Conservation (phyloP, 2,888 invertebrate species). For the Ryuthela nishihirai region DNA sequence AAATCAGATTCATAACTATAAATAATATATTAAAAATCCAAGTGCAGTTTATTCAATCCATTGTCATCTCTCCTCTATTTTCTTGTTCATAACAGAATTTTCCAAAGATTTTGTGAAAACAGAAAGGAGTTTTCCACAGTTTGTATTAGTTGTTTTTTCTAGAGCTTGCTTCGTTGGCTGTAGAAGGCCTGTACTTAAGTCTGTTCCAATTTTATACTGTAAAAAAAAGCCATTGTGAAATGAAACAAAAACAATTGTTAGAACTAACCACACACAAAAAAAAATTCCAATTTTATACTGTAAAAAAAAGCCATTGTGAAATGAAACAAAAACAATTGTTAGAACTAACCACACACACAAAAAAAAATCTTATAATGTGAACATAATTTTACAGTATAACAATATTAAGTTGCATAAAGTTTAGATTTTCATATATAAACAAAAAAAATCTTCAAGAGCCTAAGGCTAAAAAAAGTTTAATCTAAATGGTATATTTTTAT, state of each 20-base stretch:
- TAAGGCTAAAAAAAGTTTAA: too few relatives aligned
- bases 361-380: not conserved
- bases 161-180: conserved; percentile 59
- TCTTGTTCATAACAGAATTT: too few relatives aligned
- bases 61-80: too few relatives aligned
- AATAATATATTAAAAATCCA: too few relatives aligned
- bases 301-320: not conserved
- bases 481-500: too few relatives aligned
- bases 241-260: conserved; percentile 45
- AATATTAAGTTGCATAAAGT: too few relatives aligned
- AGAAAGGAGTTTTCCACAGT: conserved; percentile 60
- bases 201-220: conserved; percentile 64
- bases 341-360: not conserved
- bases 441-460: too few relatives aligned
- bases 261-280: too few relatives aligned
- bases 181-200: conserved; percentile 61
- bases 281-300: conserved; percentile 40
- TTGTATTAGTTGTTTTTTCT: conserved; percentile 57
- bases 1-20: too few relatives aligned
- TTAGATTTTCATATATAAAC: too few relatives aligned
- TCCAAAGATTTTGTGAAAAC: too few relatives aligned
- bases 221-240: conserved; percentile 43
- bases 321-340: not conserved
- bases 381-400: not conserved
- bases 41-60: too few relatives aligned